Evolutionary conservation across 2,113 vertebrate species (phyloP).

Genomic region (Paraplagusia blochii): DNA sequence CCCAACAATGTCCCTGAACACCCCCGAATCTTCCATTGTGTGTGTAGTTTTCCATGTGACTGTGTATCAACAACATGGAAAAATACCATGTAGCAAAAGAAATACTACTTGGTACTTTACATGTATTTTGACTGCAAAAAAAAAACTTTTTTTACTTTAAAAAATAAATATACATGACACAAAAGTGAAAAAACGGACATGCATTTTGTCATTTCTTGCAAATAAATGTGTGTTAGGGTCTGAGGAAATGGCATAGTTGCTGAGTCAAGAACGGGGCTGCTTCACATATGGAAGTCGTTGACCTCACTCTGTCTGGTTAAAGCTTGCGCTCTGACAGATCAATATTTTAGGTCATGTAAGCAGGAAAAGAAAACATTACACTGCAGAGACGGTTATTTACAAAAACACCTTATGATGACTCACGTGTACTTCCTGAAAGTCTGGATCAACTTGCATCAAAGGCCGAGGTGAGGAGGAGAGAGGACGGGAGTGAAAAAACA

Average conservation of each 20-base stretch:
- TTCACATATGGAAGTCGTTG: not conserved
- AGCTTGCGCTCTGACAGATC: slow-evolving; percentile 10
- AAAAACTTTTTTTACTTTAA: no score
- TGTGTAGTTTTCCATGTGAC: slow-evolving; percentile 16
- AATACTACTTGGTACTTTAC: no score
- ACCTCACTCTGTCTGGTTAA: slow-evolving; percentile 3
- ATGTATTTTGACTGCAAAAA: no score
- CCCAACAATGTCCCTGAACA: slow-evolving; percentile 28
- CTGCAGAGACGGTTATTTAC: not conserved
- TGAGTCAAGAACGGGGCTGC: not conserved
- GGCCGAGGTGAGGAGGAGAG: no score
- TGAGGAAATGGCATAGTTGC: no score
- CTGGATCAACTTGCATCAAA: no score
- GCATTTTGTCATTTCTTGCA: not conserved
- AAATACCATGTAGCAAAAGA: no score
- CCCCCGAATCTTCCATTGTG: not conserved
- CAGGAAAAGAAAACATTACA: not conserved
- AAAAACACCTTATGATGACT: not conserved
- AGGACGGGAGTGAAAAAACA: no score
- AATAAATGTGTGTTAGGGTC: no score
- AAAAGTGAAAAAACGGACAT: not conserved
- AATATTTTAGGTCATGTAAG: not conserved
- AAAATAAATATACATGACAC: no score
- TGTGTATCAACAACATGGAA: not conserved
- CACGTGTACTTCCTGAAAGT: not conserved